Base-by-base conservation (phyloP, 2,888 invertebrate genomes). In the Catocala sponsa region DNA sequence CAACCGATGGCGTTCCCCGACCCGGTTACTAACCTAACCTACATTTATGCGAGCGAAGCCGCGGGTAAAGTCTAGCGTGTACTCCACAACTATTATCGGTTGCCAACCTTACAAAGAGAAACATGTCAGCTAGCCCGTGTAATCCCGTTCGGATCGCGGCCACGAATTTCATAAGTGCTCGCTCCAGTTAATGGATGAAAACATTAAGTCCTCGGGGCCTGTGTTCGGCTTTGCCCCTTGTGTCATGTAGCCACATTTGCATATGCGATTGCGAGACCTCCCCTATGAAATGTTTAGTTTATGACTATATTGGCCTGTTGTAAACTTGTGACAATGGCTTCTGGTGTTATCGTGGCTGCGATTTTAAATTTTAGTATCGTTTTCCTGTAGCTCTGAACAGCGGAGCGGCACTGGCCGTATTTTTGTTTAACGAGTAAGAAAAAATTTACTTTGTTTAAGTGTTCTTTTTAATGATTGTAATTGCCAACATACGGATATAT, bases 141-240 rank as follows among this genome's bases (percentile, higher is more conserved):
- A 91, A 92, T 91, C 91, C 89, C 79, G 86, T 91, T 89, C 89
- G 87, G 89, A 91, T 91, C 91, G 90, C 88, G 91, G 85, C 87
- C 90, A 91, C 87, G 91, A 92, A 91, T 90, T 91, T 92, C 91
- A 92, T 91, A 92, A 92, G 91, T 91, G 91, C 89, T 88, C 84
- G 87, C 84, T 87, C 82, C 84, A 88, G 87, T 88, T 91, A 92
- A 92, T 92, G 91, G 91, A 88, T 89, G 91, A 90, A 92, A 91
- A 91, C 91, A 92, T 92, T 91, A 92, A 92, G 90, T 91, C 89
- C 84, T 85, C 71, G 65, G 88, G 81, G 81, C 74, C 54, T 81
- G 83, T 75, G 79, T 82, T 61, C 70, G 59, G 65, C 53, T 65
- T 55, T 55, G 58, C 51, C 64, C 67, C 61, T 65, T 63, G 78